Evolutionary conservation across 2,888 invertebrate species (phyloP).

Genomic region (Phrixothrix hirtus): DNA sequence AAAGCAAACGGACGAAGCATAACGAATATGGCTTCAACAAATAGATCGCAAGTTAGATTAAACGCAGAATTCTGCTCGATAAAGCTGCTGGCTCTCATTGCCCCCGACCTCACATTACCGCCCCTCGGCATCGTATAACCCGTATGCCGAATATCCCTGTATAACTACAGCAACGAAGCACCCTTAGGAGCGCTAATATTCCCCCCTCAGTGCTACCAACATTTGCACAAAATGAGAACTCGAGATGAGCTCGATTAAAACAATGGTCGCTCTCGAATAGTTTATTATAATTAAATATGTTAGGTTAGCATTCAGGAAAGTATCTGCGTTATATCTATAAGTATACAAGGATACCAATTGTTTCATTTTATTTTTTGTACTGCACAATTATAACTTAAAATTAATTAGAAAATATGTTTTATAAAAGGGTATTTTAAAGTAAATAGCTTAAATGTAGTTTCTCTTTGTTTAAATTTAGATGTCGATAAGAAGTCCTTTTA

Average conservation of each 20-base stretch:
- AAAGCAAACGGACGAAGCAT: constrained; percentile 33
- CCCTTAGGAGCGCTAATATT: constrained; percentile 57
- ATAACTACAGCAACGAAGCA: constrained; percentile 38
- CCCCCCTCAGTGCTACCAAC: constrained; percentile 53
- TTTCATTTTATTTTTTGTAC: constrained; percentile 8
- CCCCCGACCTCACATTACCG: constrained; percentile 39
- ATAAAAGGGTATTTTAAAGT: too few species aligned
- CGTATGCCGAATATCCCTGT: constrained; percentile 39
- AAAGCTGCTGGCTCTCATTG: constrained; percentile 46
- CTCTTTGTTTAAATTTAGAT: too few species aligned
- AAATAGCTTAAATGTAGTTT: too few species aligned
- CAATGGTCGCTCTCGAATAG: constrained; percentile 49
- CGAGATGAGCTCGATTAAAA: constrained; percentile 58
- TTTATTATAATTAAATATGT: constrained; percentile 40
- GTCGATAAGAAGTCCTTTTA: too few species aligned
- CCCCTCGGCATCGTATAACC: constrained; percentile 39
- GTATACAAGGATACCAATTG: constrained; percentile 8
- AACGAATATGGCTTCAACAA: constrained; percentile 51
- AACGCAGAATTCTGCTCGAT: constrained; percentile 56
- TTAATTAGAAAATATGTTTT: neutral
- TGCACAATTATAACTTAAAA: neutral
- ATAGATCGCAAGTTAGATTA: constrained; percentile 57
- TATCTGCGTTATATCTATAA: constrained; percentile 5
- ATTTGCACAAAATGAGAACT: constrained; percentile 57
- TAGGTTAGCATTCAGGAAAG: constrained; percentile 23